Evolutionary conservation across 2,888 invertebrate species (phyloP).

Genomic region (Lepidocyrtinus sp.): DNA sequence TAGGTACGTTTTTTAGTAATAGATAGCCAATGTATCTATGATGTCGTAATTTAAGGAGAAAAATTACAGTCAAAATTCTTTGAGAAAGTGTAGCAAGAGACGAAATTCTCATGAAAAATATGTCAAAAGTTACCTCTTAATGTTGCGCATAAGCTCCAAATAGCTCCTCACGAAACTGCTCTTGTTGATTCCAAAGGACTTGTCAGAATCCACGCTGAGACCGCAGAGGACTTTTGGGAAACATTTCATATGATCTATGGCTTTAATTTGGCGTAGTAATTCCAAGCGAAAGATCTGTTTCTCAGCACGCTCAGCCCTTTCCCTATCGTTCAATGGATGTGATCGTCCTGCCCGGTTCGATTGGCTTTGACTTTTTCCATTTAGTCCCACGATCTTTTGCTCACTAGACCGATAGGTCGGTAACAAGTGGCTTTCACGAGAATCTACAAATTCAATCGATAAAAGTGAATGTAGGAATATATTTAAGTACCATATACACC

Average conservation of each 20-base stretch:
- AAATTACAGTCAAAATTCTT: neutral
- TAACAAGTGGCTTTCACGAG: conserved; percentile 48
- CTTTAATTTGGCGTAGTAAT: conserved; percentile 59
- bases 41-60: neutral
- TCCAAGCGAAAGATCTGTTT: conserved; percentile 48
- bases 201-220: conserved; percentile 60
- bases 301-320: conserved; percentile 33
- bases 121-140: conserved; percentile 54
- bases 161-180: conserved; percentile 58
- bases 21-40: too few relatives aligned
- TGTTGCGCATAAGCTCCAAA: conserved; percentile 58
- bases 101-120: neutral
- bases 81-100: neutral
- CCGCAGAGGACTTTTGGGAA: conserved; percentile 63
- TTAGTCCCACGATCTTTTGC: too few relatives aligned
- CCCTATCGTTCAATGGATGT: neutral
- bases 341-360: neutral
- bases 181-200: conserved; percentile 57
- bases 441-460: conserved; percentile 29
- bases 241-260: conserved; percentile 63
- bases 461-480: neutral
- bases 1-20: too few relatives aligned
- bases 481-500: too few relatives aligned
- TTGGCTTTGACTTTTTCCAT: neutral
- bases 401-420: conserved; percentile 1